Evolutionary conservation across 30 jellyfish, hydroid and myxozoan species (phyloP), one percentile per base, ranked within the genome.

Genomic region (Hydra vulgaris): DNA sequence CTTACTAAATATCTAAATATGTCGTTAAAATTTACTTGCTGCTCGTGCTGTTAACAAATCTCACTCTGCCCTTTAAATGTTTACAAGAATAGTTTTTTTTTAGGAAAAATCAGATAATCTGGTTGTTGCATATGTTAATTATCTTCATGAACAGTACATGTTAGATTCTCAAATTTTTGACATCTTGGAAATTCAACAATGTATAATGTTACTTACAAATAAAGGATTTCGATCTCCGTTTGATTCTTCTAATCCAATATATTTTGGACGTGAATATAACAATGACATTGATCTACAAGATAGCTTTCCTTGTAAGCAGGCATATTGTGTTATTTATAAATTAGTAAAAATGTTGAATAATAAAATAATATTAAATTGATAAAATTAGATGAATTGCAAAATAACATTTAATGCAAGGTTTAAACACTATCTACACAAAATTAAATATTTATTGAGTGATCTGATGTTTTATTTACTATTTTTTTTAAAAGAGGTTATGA

Each of bases 91-190:
- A 71, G 53, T 17, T 23, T 15, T 71, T 17, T 71, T 71, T 20
- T 20, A 71, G 79, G 26, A 17, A n/a, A 71, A 71, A 71, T 20
- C 79, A 12, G 79, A 71, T 15, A 27, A 71, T 15, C 79, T 71
- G 18, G 26, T 71, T n/a, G 53, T 71, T 17, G 79, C 79, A 0
- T 71, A 53, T 71, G 53, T 53, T 12, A 20, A 17, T 27, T 71
- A 71, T 7, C 79, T 71, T 1, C 79, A 71, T 53, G 79, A 71
- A 7, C 79, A 71, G 26, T 20, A 23, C 26, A 71, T 71, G 79
- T 27, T 17, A 17, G 5, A 71, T 71, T 17, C 56, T 17, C 18
- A 20, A 17, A 17, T 71, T 17, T 71, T 71, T 71, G 79, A 71
- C n/a, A 17, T 71, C 27, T 0, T 17, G 1, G 79, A 71, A 17